Percentiles rank a stretch among this genome's conserved stretches.
phyloP scores from a whole-genome alignment of 2,113 vertebrate species.

The Origma solitaria region DNA sequence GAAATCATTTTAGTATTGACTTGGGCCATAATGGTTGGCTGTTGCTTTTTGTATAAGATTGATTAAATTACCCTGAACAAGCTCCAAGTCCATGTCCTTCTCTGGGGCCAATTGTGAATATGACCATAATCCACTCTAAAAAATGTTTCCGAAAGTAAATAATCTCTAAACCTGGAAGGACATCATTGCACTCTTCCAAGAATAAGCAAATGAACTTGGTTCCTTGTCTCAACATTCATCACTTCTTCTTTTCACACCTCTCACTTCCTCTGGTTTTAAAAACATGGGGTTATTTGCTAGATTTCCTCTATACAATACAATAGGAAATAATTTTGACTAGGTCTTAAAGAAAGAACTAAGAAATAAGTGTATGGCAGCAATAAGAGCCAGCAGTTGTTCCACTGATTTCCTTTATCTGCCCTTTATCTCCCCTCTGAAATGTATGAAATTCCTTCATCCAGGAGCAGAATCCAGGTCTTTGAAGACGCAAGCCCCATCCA shows the following conservation, averaged over 20 bases:
- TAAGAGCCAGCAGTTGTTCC: background rate
- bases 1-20: conserved; percentile 66
- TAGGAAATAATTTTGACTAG: background rate
- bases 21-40: conserved; percentile 30
- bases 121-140: background rate
- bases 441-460: background rate
- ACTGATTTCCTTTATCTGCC: background rate
- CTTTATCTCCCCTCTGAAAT: background rate
- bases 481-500: background rate
- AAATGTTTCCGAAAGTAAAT: conserved; percentile 43
- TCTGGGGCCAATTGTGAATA: conserved; percentile 41
- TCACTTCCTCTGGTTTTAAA: background rate
- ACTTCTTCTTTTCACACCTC: background rate
- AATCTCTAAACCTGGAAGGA: background rate
- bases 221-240: background rate
- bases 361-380: background rate
- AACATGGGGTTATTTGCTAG: background rate
- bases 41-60: conserved; percentile 42
- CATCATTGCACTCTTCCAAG: background rate
- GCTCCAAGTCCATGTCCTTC: conserved; percentile 34
- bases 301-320: background rate
- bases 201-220: conserved; percentile 7
- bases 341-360: background rate
- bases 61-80: conserved; percentile 57
- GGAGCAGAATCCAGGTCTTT: background rate